phyloP scores from a whole-genome alignment of 2,113 vertebrate species.

The Garra rufa region DNA sequence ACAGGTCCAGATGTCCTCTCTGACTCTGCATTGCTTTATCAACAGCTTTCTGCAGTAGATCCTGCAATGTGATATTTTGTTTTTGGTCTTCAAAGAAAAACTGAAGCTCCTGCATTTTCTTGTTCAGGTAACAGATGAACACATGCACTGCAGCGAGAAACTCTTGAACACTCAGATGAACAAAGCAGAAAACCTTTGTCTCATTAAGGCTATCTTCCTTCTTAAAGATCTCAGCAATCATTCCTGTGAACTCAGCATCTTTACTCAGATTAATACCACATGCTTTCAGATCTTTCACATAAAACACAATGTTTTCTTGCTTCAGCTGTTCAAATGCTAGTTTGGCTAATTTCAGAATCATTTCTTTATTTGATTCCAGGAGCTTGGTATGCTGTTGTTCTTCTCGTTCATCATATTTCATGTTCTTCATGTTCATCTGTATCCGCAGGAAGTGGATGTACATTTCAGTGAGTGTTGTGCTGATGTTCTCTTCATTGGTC shows the following conservation, averaged over 20 bases:
- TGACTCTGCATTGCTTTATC: no score
- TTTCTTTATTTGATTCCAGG: not conserved
- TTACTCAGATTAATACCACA: not conserved
- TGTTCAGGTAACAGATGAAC: no score
- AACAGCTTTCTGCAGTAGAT: no score
- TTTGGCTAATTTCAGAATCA: not conserved
- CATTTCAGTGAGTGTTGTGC: not conserved
- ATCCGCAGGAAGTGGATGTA: not conserved
- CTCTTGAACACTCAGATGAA: no score
- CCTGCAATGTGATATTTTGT: no score
- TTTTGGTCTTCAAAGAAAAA: no score
- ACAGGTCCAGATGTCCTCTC: no score
- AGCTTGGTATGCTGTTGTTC: not conserved
- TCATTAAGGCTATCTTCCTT: not conserved
- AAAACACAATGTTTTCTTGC: not conserved
- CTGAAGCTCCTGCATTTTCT: no score
- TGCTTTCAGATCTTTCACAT: not conserved
- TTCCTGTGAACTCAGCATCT: not conserved
- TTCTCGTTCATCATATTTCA: not conserved
- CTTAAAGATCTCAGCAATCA: not conserved
- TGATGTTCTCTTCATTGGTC: no score
- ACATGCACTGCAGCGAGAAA: no score
- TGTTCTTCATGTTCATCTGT: not conserved
- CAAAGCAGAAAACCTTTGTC: no score
- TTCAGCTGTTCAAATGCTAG: not conserved